These are phyloP conservation scores for Macrocentrus cingulum DNA, from an alignment of 1,140 invertebrate species.

Conservation along the genomic window DNA sequence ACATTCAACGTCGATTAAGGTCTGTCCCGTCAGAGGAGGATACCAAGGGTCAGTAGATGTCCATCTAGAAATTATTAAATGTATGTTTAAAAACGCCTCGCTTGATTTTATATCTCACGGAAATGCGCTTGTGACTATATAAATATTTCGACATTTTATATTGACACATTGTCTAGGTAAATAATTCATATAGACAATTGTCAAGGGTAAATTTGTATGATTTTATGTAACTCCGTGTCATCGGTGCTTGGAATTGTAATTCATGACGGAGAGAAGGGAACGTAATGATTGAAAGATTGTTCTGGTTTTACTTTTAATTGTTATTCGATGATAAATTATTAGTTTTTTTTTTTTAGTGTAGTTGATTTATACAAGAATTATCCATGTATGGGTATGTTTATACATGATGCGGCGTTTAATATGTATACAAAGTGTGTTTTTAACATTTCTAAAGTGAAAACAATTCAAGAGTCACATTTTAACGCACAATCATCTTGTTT, in stretches of 20 bases:
- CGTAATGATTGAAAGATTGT: slow-evolving; percentile 5
- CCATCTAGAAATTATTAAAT: no score
- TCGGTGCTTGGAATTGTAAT: slow-evolving; percentile 28
- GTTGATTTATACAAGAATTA: no score
- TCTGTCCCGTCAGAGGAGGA: slow-evolving; percentile 43
- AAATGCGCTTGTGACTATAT: no score
- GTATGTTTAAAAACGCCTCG: background rate
- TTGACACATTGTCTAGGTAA: no score
- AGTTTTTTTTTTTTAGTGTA: no score
- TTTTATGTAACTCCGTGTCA: background rate
- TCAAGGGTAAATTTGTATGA: no score
- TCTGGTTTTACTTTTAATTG: no score
- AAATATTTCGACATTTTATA: no score
- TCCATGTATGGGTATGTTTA: slow-evolving; percentile 24
- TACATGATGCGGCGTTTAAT: slow-evolving; percentile 1
- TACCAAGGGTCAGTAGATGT: slow-evolving; percentile 36
- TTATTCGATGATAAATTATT: no score
- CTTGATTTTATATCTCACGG: slow-evolving; percentile 16
- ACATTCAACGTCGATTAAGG: slow-evolving; percentile 34
- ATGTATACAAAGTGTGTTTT: no score
- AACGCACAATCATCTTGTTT: background rate
- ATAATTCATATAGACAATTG: no score
- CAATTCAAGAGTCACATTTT: background rate
- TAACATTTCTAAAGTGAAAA: no score
- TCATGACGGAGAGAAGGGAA: slow-evolving; percentile 1